Percentiles rank a stretch among this genome's conserved stretches.
Evolutionary conservation across 2,888 invertebrate species (phyloP).

Genomic region (Drosophila fungiperda): DNA sequence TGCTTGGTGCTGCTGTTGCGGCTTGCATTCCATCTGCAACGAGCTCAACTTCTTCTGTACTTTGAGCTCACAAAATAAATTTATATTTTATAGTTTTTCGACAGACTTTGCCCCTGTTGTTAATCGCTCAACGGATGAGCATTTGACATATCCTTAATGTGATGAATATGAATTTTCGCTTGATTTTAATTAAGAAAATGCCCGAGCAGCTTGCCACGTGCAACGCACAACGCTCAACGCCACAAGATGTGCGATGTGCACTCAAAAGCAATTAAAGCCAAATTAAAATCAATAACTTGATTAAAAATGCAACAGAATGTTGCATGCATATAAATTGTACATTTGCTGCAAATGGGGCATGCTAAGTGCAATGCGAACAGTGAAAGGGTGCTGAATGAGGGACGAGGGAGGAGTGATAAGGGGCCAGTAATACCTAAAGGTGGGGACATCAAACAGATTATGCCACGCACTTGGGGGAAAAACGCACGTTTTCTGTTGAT

Average conservation of each 20-base stretch:
- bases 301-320: conserved; percentile 53
- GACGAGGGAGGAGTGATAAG: not conserved
- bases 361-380: not conserved
- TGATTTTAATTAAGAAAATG: conserved; percentile 75
- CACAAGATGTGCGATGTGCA: conserved; percentile 59
- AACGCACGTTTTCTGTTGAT: conserved; percentile 54
- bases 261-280: conserved; percentile 76
- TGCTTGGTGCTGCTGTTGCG: conserved; percentile 42
- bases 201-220: conserved; percentile 17
- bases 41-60: not conserved
- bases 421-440: not conserved
- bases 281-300: conserved; percentile 79
- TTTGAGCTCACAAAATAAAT: conserved; percentile 41
- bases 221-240: conserved; percentile 1
- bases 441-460: conserved; percentile 68
- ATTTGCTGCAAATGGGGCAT: not conserved
- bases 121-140: conserved; percentile 41
- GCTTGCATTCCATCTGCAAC: conserved; percentile 27
- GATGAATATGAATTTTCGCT: conserved; percentile 30
- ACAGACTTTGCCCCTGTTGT: not conserved
- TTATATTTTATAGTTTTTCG: conserved; percentile 47
- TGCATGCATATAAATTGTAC: conserved; percentile 7
- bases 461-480: conserved; percentile 41
- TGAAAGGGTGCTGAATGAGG: not conserved
- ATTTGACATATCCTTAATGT: conserved; percentile 28